Evolutionary conservation across 2,888 invertebrate species (phyloP).

Genomic region (Chrysomela aeneicollis): DNA sequence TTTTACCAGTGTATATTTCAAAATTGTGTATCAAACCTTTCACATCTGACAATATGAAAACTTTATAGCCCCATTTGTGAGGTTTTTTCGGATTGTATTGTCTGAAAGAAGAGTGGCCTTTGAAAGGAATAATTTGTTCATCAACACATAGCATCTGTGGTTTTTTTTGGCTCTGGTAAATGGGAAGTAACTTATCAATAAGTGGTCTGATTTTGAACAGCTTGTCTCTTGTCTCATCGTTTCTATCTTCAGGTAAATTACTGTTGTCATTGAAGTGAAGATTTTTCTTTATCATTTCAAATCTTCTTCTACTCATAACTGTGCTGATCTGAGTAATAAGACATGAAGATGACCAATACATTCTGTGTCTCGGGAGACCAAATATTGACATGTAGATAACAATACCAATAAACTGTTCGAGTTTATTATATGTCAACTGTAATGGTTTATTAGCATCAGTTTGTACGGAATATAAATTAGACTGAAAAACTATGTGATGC

Average conservation of each 20-base stretch:
- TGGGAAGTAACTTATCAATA: neutral
- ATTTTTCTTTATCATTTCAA: neutral
- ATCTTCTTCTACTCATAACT: slow-evolving; percentile 9
- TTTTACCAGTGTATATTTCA: slow-evolving; percentile 5
- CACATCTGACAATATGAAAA: slow-evolving; percentile 1
- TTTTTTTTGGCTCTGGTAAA: neutral
- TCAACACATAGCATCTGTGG: slow-evolving; percentile 4
- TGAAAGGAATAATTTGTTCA: slow-evolving; percentile 1
- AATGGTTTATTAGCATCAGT: slow-evolving; percentile 15
- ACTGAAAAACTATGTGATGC: slow-evolving; percentile 15
- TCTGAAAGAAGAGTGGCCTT: neutral
- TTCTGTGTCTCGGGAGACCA: slow-evolving; percentile 14
- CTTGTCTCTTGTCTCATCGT: neutral
- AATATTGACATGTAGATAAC: slow-evolving; percentile 28
- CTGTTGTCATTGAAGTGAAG: slow-evolving; percentile 3
- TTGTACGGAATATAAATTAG: slow-evolving; percentile 20
- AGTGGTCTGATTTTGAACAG: slow-evolving; percentile 10
- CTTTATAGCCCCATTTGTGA: neutral
- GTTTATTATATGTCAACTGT: neutral
- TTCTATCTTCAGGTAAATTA: neutral
- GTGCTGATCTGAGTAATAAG: neutral
- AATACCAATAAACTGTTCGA: slow-evolving; percentile 22
- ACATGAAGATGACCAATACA: slow-evolving; percentile 15
- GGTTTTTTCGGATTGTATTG: neutral
- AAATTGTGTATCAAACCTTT: neutral